Evolutionary conservation across 2,797 vertebrate species (phyloP), one percentile per base, ranked within the genome.

Genomic region (Dromococcyx pavoninus): DNA sequence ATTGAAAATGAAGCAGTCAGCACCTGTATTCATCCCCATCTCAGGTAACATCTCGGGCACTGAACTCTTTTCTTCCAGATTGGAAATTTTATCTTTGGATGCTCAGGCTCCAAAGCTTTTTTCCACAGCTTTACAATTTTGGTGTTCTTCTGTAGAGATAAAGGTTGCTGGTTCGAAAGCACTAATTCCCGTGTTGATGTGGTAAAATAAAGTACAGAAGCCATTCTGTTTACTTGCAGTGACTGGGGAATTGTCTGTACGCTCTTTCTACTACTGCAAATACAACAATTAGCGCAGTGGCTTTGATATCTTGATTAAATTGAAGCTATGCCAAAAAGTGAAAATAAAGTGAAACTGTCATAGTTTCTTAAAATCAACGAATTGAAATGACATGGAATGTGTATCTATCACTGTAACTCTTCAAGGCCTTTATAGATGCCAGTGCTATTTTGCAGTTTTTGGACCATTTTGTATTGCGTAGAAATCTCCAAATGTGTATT

Each of bases 11-110:
- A 98, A 94, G 97, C 97, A 81, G 94, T 98, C 88, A 97, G 98
- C 71, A 98, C 84, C 48, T 98, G 98, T 82, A 97, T 98, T 96
- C 99, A 99, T 96, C 99, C 99, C 46, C 98, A 99, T 50, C 97
- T 99, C 96, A 98, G 99, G 99, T 99, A 95, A 92, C 22, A 48
- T 30, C 22, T 41, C 9, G 41, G 48, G 28, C 37, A 32, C 18
- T 46, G 53, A 60, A 35, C 14, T 50, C 9, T 37, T 65, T 28
- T 76, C 32, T 57, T 76, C 41, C 28, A 61, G 25, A 17, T 5
- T 58, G 39, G 48, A 39, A 61, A 8, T 22, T 10, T 69, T 19
- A 60, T 70, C 23, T 86, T 56, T 21, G 13, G 16, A 8, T 41
- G 22, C 13, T 76, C 2, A 0, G 17, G 6, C 22, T 67, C 44